Conservation (phyloP, 2,113 vertebrate genomes). For the Thinocorus orbignyianus region DNA sequence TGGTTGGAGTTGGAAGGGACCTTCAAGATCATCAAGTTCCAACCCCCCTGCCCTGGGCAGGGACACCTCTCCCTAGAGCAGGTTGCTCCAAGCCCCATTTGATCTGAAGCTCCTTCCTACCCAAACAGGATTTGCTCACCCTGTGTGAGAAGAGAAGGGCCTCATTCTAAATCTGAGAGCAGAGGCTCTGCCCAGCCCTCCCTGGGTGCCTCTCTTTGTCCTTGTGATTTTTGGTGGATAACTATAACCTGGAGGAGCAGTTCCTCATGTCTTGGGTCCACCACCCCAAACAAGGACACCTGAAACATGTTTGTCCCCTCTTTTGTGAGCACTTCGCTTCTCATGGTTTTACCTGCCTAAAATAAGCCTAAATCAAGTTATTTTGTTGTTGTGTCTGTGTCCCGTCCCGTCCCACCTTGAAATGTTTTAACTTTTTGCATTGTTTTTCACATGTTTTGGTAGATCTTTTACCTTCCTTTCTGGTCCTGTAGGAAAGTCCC, state of each 20-base stretch:
- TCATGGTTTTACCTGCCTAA: background rate
- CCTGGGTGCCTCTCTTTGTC: too few species aligned
- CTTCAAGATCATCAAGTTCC: too few species aligned
- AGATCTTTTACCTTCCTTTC: background rate
- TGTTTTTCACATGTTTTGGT: background rate
- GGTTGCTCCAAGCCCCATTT: too few species aligned
- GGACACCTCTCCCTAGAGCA: too few species aligned
- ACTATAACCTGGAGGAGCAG: background rate
- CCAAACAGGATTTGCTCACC: background rate
- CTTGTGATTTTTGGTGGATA: too few species aligned
- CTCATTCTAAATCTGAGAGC: background rate
- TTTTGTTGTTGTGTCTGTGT: background rate
- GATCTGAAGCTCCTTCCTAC: background rate
- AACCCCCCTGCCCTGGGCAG: too few species aligned
- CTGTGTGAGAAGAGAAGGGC: background rate
- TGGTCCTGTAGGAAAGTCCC: background rate
- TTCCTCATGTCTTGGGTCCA: background rate
- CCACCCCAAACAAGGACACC: background rate
- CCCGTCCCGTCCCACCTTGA: fast-evolving
- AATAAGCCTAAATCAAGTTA: background rate
- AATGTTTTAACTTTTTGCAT: background rate
- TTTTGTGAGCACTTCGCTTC: fast-evolving
- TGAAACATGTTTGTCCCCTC: too few species aligned
- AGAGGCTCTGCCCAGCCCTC: background rate
- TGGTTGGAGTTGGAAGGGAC: too few species aligned